phyloP scores from a whole-genome alignment of 2,888 invertebrate genomes.

The Calameuta pallipes region DNA sequence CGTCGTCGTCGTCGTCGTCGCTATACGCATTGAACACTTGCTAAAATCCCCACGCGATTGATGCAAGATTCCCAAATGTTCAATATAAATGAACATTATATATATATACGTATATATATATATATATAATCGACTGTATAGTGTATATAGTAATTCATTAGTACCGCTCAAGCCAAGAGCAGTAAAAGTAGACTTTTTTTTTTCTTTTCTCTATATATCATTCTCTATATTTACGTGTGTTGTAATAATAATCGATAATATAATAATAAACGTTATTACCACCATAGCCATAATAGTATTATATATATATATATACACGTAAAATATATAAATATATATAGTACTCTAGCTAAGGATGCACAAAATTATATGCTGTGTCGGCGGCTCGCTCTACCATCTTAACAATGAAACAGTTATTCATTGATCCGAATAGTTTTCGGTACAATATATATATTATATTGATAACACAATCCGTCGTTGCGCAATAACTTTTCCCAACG shows the following conservation, averaged over 20 bases:
- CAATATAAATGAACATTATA: conserved; percentile 45
- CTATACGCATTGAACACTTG: conserved; percentile 48
- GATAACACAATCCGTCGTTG: conserved; percentile 29
- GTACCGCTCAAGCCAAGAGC: conserved; percentile 12
- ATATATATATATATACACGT: conserved; percentile 22
- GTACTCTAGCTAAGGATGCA: conserved; percentile 16
- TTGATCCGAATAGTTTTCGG: conserved; percentile 39
- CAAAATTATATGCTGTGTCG: conserved; percentile 26
- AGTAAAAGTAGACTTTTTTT: conserved; percentile 28
- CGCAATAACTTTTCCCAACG: not conserved
- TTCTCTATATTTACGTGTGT: conserved; percentile 47
- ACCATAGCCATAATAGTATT: conserved; percentile 56
- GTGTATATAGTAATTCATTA: conserved; percentile 14
- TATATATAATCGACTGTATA: conserved; percentile 27
- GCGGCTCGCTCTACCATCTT: conserved; percentile 44
- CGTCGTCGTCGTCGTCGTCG: conserved; percentile 28
- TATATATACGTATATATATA: conserved; percentile 21
- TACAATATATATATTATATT: conserved; percentile 41
- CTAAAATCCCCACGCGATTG: conserved; percentile 38
- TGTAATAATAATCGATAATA: conserved; percentile 52
- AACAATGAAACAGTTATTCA: conserved; percentile 38
- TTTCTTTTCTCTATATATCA: conserved; percentile 31
- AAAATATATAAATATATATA: conserved; percentile 28
- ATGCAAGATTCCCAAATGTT: conserved; percentile 44
- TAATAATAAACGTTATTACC: conserved; percentile 58